These are phyloP conservation scores for Conchocele bisecta DNA, from an alignment of 2,888 invertebrate species.

Conservation along the genomic window DNA sequence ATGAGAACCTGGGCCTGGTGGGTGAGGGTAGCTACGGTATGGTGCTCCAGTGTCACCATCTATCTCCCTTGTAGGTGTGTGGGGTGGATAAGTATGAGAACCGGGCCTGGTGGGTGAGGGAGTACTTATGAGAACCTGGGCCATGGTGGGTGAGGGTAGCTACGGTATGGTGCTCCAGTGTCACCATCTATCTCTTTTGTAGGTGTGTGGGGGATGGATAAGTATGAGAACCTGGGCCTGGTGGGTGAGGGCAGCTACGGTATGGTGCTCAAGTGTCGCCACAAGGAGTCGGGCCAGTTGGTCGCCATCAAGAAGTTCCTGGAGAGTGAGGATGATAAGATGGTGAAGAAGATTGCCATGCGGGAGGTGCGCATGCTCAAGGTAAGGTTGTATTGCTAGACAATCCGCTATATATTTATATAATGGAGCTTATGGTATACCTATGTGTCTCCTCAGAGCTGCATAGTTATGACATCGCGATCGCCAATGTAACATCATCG, in stretches of 20 bases:
- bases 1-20: constrained; percentile 96
- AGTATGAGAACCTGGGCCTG: constrained; percentile 95
- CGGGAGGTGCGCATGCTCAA: constrained; percentile 97
- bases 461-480: no score
- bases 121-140: no score
- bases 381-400: no score
- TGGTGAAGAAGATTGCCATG: constrained; percentile 97
- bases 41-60: constrained; percentile 98
- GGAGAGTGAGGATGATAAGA: constrained; percentile 97
- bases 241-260: constrained; percentile 98
- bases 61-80: no score
- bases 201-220: no score
- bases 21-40: constrained; percentile 98
- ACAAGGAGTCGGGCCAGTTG: constrained; percentile 95
- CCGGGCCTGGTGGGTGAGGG: constrained; percentile 95
- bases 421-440: no score
- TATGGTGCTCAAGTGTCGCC: constrained; percentile 97
- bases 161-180: no score
- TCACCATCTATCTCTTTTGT: no score
- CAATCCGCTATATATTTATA: no score
- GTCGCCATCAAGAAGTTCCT: constrained; percentile 99
- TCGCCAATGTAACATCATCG: no score
- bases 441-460: no score
- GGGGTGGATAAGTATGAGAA: constrained; percentile 92
- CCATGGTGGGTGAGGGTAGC: no score